These are phyloP conservation scores for Whitmania pigra DNA, from an alignment of 1,140 invertebrate species.

Conservation along the genomic window DNA sequence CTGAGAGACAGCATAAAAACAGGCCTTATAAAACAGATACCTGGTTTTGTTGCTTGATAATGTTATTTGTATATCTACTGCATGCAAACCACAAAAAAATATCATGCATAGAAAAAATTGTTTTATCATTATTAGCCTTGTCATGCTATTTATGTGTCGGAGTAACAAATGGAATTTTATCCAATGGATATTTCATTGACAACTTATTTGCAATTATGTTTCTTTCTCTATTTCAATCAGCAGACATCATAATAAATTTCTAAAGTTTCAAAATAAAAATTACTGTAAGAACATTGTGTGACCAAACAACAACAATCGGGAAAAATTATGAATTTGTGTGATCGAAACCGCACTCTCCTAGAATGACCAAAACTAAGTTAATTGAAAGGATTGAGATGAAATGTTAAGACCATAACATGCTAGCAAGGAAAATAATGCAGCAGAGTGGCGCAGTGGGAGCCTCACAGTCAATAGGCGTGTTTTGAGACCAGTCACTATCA, in stretches of 20 bases:
- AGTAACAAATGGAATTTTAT: neutral
- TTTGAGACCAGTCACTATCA: no score
- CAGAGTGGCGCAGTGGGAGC: slow-evolving; percentile 56
- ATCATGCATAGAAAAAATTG: neutral
- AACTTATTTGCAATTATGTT: neutral
- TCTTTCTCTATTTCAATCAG: neutral
- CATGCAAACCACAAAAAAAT: neutral
- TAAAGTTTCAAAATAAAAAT: no score
- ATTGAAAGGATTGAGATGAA: no score
- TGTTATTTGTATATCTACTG: neutral
- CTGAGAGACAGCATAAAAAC: neutral
- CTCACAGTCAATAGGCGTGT: no score
- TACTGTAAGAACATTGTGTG: no score
- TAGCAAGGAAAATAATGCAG: neutral
- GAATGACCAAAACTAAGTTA: no score
- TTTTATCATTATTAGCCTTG: neutral
- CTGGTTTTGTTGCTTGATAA: neutral
- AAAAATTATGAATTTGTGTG: no score
- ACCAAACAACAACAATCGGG: no score
- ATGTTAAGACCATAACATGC: no score
- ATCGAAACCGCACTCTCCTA: no score
- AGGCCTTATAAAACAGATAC: neutral
- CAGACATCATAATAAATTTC: no score
- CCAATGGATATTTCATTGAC: slow-evolving; percentile 13
- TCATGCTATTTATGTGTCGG: neutral